phyloP scores from a whole-genome alignment of 1,140 invertebrate species.

The Daktulosphaira vitifoliae region DNA sequence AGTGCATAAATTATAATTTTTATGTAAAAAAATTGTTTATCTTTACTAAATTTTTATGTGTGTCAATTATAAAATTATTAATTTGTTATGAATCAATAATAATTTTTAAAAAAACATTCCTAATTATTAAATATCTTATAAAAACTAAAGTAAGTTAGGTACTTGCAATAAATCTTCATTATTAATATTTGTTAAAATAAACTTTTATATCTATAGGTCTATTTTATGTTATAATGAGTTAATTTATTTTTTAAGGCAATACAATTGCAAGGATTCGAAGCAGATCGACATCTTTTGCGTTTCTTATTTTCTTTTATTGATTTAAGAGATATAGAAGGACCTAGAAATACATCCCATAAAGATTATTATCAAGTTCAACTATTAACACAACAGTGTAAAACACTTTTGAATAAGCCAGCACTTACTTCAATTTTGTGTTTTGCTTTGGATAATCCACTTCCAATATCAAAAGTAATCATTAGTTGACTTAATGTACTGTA shows the following conservation, averaged over 20 bases:
- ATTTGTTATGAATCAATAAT: too few species aligned
- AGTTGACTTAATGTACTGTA: not conserved
- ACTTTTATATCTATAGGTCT: too few species aligned
- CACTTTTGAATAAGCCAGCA: slow-evolving; percentile 63
- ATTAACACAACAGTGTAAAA: slow-evolving; percentile 60
- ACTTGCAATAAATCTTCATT: too few species aligned
- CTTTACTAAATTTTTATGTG: too few species aligned
- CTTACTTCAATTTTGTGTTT: slow-evolving; percentile 68
- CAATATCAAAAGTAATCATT: slow-evolving; percentile 51
- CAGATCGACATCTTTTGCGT: slow-evolving; percentile 77
- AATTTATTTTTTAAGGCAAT: not conserved
- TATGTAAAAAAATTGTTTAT: too few species aligned
- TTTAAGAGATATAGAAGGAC: slow-evolving; percentile 52
- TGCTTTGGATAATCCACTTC: slow-evolving; percentile 62
- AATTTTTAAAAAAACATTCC: too few species aligned
- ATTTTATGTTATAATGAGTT: too few species aligned
- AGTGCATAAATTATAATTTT: too few species aligned
- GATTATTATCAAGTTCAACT: slow-evolving; percentile 60
- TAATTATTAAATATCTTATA: too few species aligned
- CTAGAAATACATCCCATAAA: slow-evolving; percentile 43
- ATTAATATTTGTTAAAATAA: too few species aligned
- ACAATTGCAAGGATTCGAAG: slow-evolving; percentile 65
- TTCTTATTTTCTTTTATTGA: slow-evolving; percentile 68
- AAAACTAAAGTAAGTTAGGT: too few species aligned
- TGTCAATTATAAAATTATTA: too few species aligned